These are phyloP conservation scores for Muschampia plurimacula DNA, from an alignment of 2,888 invertebrate genomes.

Conservation along the genomic window DNA sequence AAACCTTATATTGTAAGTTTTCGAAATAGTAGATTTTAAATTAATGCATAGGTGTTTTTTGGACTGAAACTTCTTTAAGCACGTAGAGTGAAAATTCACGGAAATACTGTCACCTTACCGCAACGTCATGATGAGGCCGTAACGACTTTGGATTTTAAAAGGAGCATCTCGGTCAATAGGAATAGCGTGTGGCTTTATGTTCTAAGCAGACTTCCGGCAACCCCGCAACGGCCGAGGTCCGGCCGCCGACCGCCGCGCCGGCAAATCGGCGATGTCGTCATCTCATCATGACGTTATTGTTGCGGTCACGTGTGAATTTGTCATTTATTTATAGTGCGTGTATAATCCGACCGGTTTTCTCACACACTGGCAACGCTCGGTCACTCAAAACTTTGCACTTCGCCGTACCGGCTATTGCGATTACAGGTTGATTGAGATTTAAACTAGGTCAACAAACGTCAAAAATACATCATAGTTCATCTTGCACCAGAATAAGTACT, in stretches of 20 bases:
- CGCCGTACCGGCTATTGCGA: neutral
- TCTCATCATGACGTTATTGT: slow-evolving; percentile 2
- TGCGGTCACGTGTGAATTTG: slow-evolving; percentile 38
- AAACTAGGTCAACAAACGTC: slow-evolving; percentile 2
- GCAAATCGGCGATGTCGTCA: slow-evolving; percentile 21
- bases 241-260: neutral
- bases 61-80: no score
- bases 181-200: neutral
- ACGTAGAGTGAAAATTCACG: no score
- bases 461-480: neutral
- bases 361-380: neutral
- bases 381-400: slow-evolving; percentile 4
- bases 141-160: no score
- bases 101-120: no score
- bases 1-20: no score
- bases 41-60: no score
- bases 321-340: slow-evolving; percentile 39
- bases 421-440: neutral
- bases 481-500: neutral
- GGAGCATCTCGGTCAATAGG: neutral
- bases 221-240: neutral
- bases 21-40: no score
- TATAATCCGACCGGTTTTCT: slow-evolving; percentile 21
- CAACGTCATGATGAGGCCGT: no score
- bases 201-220: slow-evolving; percentile 8